Percentiles rank a stretch among this genome's conserved stretches.
Conservation (phyloP, 2,113 vertebrate genomes). For the Pterocles burchelli region DNA sequence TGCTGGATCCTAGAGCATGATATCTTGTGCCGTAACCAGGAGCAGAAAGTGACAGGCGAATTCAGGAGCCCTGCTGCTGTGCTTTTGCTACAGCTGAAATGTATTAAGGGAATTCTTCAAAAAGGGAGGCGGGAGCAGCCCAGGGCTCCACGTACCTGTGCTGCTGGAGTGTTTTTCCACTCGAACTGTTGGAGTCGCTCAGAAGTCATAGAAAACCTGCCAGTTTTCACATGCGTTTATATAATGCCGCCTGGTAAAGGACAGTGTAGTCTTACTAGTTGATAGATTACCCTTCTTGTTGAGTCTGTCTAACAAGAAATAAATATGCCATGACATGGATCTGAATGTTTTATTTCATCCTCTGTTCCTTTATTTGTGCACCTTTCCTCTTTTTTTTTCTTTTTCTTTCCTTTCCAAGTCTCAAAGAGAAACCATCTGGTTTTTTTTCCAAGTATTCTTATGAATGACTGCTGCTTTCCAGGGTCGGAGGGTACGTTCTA, state of each 20-base stretch:
- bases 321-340: neutral
- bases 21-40: neutral
- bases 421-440: neutral
- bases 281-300: neutral
- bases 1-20: neutral
- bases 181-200: neutral
- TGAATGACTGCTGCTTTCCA: neutral
- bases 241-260: neutral
- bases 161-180: conserved; percentile 1
- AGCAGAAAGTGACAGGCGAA: neutral
- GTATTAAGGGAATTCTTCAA: conserved; percentile 6
- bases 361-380: neutral
- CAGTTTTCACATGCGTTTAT: neutral
- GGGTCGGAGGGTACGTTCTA: neutral
- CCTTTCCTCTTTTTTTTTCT: neutral
- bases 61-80: neutral
- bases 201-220: neutral
- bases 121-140: neutral
- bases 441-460: neutral
- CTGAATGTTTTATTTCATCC: neutral
- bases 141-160: neutral
- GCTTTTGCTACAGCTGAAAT: neutral
- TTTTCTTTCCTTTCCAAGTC: neutral
- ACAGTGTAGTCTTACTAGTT: neutral
- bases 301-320: neutral